Evolutionary conservation across 2,113 vertebrate species (phyloP), one percentile per base, ranked within the genome.

Genomic region (Leucopsar rothschildi): DNA sequence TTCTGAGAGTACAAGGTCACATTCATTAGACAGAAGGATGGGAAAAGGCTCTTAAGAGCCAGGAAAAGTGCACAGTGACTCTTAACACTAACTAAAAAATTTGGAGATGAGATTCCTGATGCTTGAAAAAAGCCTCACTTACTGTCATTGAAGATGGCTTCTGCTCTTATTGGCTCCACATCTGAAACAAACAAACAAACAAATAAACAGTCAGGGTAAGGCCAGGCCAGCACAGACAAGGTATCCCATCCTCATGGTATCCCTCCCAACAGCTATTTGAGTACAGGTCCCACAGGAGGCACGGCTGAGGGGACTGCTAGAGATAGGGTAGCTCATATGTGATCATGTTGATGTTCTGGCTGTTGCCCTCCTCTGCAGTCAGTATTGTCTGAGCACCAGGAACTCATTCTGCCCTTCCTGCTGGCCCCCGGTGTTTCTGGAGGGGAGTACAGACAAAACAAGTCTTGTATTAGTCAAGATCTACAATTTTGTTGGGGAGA

Each of bases 141-240:
- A 98, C 98, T 98, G 53, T 92, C 97, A 70, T 96, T 92, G 95
- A 98, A 97, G 94, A 98, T 96, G 68, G 96, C 95, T 98, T 98
- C 97, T 94, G 97, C 97, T 82, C 61, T 91, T 23, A 57, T 19
- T 6, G 73, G 63, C 45, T 86, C 82, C 68, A 98, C 37, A 75
- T 77, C 97, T 98, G 84, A 93, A 97, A 97, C 14, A 89, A 40
- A 96, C 28, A 55, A 52, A 69, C 37, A 76, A 40, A 96, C 28
- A 52, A 68, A 69, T 23, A 76, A 75, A 69, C 16, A 88, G 65
- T 84, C 35, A 82, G 53, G 45, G 66, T 93, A 69, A 95, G 47
- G 40, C 35, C 39, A 87, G 45, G 33, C 33, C 35, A 53, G 42
- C 75, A 66, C 16, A 49, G 16, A 50, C 21, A 27, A 44, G 19